Percentiles rank a stretch among this genome's conserved stretches.
These are phyloP conservation scores for Euthynnus affinis DNA, from an alignment of 2,797 vertebrate species.

Conservation along the genomic window DNA sequence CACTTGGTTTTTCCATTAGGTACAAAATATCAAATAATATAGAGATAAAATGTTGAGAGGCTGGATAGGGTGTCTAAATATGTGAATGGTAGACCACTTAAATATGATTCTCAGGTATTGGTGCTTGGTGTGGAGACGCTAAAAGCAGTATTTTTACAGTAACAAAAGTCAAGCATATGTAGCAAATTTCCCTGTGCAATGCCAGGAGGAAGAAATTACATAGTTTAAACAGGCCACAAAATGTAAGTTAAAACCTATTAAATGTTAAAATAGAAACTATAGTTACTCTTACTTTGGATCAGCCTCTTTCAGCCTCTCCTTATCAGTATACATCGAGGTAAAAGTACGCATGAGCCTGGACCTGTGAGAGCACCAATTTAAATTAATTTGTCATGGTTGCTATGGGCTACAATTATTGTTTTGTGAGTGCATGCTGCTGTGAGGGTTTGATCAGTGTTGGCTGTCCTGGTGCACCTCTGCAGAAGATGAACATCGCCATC, in stretches of 20 bases:
- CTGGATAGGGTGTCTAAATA: neutral
- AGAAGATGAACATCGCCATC: constrained; percentile 64
- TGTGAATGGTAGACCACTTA: neutral
- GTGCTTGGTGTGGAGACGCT: neutral
- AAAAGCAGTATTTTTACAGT: neutral
- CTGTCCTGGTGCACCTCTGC: neutral
- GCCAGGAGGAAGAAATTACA: too few species aligned
- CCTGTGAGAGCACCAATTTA: neutral
- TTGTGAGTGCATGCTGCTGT: neutral
- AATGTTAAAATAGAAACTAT: neutral
- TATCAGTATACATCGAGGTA: neutral
- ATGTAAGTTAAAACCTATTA: neutral
- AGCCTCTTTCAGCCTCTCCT: neutral
- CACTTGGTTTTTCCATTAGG: neutral
- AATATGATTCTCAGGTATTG: neutral
- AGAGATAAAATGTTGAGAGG: neutral
- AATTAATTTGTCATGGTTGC: neutral
- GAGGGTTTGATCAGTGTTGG: neutral
- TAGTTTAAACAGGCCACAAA: neutral
- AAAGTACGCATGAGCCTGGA: neutral
- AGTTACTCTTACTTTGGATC: neutral
- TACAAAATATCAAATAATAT: neutral
- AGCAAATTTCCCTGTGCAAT: neutral
- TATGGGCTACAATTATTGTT: neutral
- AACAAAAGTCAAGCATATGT: too few species aligned